Percentiles rank a stretch among this genome's conserved stretches.
phyloP scores from a whole-genome alignment of 1,140 invertebrate genomes.

The Papilio dardanus region DNA sequence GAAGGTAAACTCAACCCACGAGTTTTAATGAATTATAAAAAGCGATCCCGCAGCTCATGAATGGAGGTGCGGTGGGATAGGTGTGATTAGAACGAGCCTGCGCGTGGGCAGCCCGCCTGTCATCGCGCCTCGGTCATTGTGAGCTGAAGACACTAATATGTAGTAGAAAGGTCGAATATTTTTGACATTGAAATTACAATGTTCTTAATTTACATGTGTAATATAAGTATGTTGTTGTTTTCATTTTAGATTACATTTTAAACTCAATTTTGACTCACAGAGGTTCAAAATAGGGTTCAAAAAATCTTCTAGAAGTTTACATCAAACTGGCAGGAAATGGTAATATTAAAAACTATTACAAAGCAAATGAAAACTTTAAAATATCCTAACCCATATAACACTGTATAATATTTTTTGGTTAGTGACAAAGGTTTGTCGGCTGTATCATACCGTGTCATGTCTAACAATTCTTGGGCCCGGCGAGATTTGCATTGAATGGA shows the following conservation, averaged over 20 bases:
- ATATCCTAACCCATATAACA: neutral
- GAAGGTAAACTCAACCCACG: slow-evolving; percentile 63
- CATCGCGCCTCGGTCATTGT: slow-evolving; percentile 75
- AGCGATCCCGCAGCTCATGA: slow-evolving; percentile 68
- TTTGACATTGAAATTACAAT: neutral
- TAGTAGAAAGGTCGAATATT: slow-evolving; percentile 44
- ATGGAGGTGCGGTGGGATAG: slow-evolving; percentile 61
- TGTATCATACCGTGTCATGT: slow-evolving; percentile 46
- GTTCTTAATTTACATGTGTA: neutral
- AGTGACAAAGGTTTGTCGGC: slow-evolving; percentile 37
- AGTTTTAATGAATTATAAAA: slow-evolving; percentile 63
- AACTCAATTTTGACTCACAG: too few relatives aligned
- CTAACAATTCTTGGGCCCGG: slow-evolving; percentile 46
- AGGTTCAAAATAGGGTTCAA: too few relatives aligned
- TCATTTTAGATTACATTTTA: neutral
- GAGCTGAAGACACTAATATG: slow-evolving; percentile 50
- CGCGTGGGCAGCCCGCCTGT: slow-evolving; percentile 74
- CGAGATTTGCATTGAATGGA: slow-evolving; percentile 77
- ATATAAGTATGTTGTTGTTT: neutral
- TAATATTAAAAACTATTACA: neutral
- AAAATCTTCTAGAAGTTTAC: too few relatives aligned
- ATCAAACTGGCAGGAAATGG: too few relatives aligned
- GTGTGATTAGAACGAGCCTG: slow-evolving; percentile 72
- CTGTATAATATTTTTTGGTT: slow-evolving; percentile 13
- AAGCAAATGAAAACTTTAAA: neutral